These are phyloP conservation scores for Mastomys natalensis DNA, from an alignment of 2,113 vertebrate species.

Conservation along the genomic window DNA sequence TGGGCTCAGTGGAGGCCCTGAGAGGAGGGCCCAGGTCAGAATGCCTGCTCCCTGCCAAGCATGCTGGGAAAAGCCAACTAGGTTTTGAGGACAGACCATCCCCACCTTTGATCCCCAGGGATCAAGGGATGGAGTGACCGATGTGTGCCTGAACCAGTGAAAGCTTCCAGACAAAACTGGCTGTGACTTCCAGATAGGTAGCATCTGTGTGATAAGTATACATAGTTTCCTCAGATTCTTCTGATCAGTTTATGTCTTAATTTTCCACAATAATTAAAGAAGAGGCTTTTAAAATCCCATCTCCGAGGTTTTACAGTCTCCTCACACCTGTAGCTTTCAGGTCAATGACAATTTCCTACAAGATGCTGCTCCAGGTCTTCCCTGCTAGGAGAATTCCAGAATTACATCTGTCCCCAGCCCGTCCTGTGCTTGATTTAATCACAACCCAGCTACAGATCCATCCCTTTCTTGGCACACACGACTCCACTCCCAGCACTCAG, in stretches of 20 bases:
- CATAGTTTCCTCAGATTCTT: background rate
- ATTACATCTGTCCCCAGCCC: background rate
- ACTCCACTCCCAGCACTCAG: background rate
- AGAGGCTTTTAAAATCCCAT: background rate
- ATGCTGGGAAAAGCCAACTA: background rate
- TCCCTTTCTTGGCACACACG: background rate
- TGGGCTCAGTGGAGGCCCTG: background rate
- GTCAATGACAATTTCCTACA: fast-evolving
- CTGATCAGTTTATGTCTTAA: background rate
- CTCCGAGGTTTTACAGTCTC: background rate
- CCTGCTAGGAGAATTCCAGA: background rate
- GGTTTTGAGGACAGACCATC: background rate
- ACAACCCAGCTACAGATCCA: background rate
- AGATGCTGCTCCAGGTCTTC: background rate
- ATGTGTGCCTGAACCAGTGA: too few species aligned
- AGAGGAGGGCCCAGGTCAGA: background rate
- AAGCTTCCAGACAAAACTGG: background rate
- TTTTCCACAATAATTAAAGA: background rate
- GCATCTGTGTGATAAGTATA: background rate
- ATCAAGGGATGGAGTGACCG: fast-evolving
- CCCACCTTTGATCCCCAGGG: background rate
- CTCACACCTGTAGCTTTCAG: background rate
- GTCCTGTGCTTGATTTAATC: background rate
- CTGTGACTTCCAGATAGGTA: background rate
- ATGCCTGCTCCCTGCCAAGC: background rate